These are phyloP conservation scores for Drosophila setosimentum DNA, from an alignment of 2,888 invertebrate genomes.

Conservation along the genomic window DNA sequence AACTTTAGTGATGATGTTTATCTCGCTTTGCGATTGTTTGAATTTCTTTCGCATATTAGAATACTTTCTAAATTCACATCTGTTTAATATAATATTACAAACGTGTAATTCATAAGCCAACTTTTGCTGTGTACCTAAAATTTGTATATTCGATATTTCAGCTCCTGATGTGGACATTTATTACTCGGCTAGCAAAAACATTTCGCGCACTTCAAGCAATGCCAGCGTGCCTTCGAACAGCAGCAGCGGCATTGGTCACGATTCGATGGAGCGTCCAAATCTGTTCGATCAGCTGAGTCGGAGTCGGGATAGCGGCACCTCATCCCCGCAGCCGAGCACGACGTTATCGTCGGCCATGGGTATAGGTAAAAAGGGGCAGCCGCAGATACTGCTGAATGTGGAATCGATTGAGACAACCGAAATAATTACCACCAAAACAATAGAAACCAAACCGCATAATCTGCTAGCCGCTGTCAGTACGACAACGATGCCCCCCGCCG, in stretches of 20 bases:
- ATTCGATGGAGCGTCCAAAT: conserved; percentile 68
- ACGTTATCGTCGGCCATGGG: conserved; percentile 30
- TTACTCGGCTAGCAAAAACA: conserved; percentile 81
- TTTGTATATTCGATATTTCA: background rate
- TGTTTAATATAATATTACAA: too few species aligned
- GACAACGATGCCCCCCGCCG: conserved; percentile 25
- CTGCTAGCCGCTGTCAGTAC: conserved; percentile 27
- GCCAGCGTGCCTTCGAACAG: conserved; percentile 82
- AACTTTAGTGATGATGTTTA: background rate
- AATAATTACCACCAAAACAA: conserved; percentile 80
- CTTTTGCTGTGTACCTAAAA: background rate
- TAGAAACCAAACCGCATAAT: conserved; percentile 69
- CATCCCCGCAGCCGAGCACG: conserved; percentile 83
- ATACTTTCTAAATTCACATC: too few species aligned
- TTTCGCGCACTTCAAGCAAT: conserved; percentile 83
- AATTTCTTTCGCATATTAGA: background rate
- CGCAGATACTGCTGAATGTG: conserved; percentile 80
- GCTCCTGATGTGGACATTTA: conserved; percentile 77
- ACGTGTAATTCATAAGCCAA: background rate
- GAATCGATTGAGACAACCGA: conserved; percentile 82
- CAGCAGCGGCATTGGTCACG: conserved; percentile 72
- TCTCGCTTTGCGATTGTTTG: background rate
- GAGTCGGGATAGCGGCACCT: conserved; percentile 85
- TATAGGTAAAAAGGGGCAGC: conserved; percentile 63
- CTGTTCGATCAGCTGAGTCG: conserved; percentile 77